Evolutionary conservation across 2,113 vertebrate species (phyloP), one percentile per base, ranked within the genome.

Genomic region (Glaucomys volans): DNA sequence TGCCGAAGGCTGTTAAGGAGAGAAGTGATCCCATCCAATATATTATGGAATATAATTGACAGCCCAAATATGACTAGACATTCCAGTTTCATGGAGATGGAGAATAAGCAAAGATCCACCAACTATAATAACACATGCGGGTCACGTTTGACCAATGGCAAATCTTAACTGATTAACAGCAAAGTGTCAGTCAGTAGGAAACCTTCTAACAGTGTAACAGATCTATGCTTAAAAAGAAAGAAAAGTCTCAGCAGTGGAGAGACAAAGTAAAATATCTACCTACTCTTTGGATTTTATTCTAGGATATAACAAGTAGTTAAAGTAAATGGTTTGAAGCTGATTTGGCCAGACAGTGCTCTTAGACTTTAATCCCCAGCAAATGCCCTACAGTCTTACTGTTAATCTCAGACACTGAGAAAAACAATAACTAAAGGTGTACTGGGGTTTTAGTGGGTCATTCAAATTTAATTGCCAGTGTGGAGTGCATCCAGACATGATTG

Each of bases 311-410:
- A 57, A 86, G 32, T 8, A 69, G 64, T 37, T 90, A 50, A 75
- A 35, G 20, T 62, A 67, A 95, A 91, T 35, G 40, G 14, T 79
- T 59, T 88, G 57, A 87, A 84, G n/a, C 72, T 84, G 44, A 87
- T 77, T 74, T 50, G 42, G 14, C 52, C 66, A 26, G 79, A 95
- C 67, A 90, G 22, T 85, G 66, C 32, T 89, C 50, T 95, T 69
- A 75, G 64, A 54, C 37, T 18, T 91, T 84, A 57, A 88, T 88
- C 64, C n/a, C n/a, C 50, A 88, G 66, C 35, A 95, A 80, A 88
- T 50, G 28, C 79, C 57, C 50, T 28, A 9, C 37, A 59, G 30
- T 88, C 20, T 54, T 79, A 24, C 74, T 93, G 22, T 87, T 91
- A 90, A 96, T 84, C 64, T 83, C 50, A 91, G 50, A 81, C 18